Conservation (phyloP, 2,113 vertebrate genomes). For the Odobenus rosmarus region DNA sequence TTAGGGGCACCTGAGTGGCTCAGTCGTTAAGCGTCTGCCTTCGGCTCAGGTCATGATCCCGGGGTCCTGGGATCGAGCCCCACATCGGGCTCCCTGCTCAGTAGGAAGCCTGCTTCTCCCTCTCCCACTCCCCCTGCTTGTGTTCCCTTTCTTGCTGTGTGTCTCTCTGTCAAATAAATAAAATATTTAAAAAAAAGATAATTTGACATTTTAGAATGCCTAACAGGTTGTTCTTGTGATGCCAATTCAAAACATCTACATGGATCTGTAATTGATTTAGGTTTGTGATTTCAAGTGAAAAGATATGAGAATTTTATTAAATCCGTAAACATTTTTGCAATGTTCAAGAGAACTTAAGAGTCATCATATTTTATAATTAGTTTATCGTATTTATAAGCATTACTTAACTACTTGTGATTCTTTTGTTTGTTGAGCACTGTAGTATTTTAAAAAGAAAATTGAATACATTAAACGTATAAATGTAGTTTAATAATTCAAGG, state of each 20-base stretch:
- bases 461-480: conserved; percentile 31
- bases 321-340: conserved; percentile 45
- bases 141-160: too few species aligned
- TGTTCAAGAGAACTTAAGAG: conserved; percentile 31
- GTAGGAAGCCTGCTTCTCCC: too few species aligned
- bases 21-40: too few species aligned
- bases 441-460: conserved; percentile 48
- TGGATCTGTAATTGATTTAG: conserved; percentile 29
- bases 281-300: conserved; percentile 58
- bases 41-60: too few species aligned
- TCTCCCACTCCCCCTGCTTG: too few species aligned
- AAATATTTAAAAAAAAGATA: neutral
- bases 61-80: too few species aligned
- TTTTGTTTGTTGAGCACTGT: conserved; percentile 54
- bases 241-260: neutral
- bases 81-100: too few species aligned
- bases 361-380: conserved; percentile 57
- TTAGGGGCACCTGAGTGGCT: too few species aligned
- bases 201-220: conserved; percentile 32
- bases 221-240: neutral
- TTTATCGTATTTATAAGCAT: conserved; percentile 53
- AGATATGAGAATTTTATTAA: conserved; percentile 27
- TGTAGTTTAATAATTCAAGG: conserved; percentile 64
- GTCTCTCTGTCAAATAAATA: too few species aligned
- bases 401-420: conserved; percentile 54